Evolutionary conservation across 2,888 invertebrate species (phyloP), one percentile per base, ranked within the genome.

Genomic region (Drosophila paracracens): DNA sequence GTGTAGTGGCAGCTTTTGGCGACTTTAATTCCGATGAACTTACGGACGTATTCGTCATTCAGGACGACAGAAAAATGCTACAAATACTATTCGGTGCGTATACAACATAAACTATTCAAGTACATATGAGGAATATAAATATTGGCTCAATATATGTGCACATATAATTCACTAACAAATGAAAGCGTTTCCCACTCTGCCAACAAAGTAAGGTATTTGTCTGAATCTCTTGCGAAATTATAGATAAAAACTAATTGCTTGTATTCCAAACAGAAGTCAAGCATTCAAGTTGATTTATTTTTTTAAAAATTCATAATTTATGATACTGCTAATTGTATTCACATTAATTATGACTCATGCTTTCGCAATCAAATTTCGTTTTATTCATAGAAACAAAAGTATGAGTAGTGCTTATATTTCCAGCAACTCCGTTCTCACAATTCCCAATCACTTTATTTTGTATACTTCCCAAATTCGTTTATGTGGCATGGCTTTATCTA

Each of bases 21-120:
- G 99, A 99, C 93, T 98, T 98, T 90, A 97, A 99, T 94, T 97
- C 98, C 0, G 99, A 99, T 92, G 98, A 98, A 94, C 93, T 98
- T 61, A 98, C 98, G 0, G 99, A 99, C 93, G 95, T 98, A 29
- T 98, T 99, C 93, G 95, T 98, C 60, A 94, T 98, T 25, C 93
- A 94, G 48, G 94, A 95, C 76, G 94, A 96, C 82, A 94, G 94
- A 53, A 95, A 94, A 61, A 95, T 94, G 2, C 92, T 98, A 7
- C 95, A 96, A 92, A 96, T 98, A 52, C 94, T 97, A 77, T 92
- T 97, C 59, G 97, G 96, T 38, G 77, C 69, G 81, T 71, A 56
- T 33, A 2, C 18, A 7, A 7, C 31, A 4, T 21, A 8, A 40
- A 7, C 7, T 33, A 21, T 11, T 11, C 18, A 2, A 59, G 29